Evolutionary conservation across 2,113 vertebrate species (phyloP).

Genomic region (Coryphaenoides rupestris): DNA sequence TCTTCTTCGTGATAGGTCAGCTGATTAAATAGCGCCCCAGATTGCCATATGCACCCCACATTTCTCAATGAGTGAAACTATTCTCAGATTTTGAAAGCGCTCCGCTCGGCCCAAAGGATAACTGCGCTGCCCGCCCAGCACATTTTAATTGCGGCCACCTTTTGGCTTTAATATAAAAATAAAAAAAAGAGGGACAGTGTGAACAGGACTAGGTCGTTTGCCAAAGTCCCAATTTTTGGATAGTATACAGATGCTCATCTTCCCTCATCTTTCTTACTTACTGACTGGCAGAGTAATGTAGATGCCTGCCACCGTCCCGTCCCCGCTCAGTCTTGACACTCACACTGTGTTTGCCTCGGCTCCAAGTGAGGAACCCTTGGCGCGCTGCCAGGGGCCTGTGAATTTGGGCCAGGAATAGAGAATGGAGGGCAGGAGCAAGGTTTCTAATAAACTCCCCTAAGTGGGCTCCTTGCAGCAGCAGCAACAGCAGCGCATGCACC

Average conservation of each 20-base stretch:
- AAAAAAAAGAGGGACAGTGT: too few species aligned
- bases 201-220: conserved; percentile 43
- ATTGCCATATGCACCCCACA: too few species aligned
- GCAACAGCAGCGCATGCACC: conserved; percentile 24
- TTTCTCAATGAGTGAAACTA: too few species aligned
- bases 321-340: too few species aligned
- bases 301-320: conserved; percentile 35
- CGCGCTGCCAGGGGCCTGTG: conserved; percentile 31
- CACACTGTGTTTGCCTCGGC: conserved; percentile 41
- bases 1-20: too few species aligned
- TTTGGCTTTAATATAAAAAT: too few species aligned
- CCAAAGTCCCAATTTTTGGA: conserved; percentile 55
- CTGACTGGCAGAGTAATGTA: conserved; percentile 45
- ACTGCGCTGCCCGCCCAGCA: too few species aligned
- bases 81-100: too few species aligned
- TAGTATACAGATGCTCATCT: conserved; percentile 27
- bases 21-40: too few species aligned
- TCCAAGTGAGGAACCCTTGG: conserved; percentile 24
- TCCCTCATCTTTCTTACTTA: conserved; percentile 40
- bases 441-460: conserved; percentile 53
- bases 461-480: too few species aligned
- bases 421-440: conserved; percentile 47
- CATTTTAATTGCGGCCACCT: too few species aligned
- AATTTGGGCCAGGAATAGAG: conserved; percentile 59
- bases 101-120: too few species aligned